These are phyloP conservation scores for Aselliscus stoliczkanus DNA, from an alignment of 2,797 vertebrate species.

Conservation along the genomic window DNA sequence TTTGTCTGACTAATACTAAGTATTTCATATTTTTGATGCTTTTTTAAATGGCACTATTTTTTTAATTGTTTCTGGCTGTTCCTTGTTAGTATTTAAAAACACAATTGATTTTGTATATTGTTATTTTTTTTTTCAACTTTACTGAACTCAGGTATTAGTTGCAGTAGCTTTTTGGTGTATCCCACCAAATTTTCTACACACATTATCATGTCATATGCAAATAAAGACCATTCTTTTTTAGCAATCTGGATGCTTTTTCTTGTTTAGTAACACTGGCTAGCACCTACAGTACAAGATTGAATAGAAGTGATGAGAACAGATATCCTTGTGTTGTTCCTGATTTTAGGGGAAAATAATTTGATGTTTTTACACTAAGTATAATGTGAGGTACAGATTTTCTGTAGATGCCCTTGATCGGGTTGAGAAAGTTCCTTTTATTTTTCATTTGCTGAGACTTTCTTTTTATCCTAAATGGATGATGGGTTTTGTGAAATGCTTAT, in stretches of 20 bases:
- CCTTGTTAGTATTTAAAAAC: background rate
- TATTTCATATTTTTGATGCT: background rate
- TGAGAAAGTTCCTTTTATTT: background rate
- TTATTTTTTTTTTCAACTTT: background rate
- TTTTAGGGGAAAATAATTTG: background rate
- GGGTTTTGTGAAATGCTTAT: background rate
- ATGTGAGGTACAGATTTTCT: background rate
- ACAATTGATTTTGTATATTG: background rate
- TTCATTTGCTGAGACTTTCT: background rate
- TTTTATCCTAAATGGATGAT: background rate
- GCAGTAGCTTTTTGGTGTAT: background rate
- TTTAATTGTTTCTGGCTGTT: background rate
- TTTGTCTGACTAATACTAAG: background rate
- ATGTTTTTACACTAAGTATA: background rate
- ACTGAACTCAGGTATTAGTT: background rate
- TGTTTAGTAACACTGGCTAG: background rate
- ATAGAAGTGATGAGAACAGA: background rate
- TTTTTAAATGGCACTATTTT: background rate
- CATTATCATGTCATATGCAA: background rate
- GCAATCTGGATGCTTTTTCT: background rate
- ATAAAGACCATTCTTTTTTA: background rate
- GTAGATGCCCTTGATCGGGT: background rate
- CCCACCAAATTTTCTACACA: background rate
- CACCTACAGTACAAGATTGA: background rate
- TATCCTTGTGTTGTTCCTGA: background rate